These are phyloP conservation scores for Cantharis flavilabris DNA, from an alignment of 2,888 invertebrate species.

Conservation along the genomic window DNA sequence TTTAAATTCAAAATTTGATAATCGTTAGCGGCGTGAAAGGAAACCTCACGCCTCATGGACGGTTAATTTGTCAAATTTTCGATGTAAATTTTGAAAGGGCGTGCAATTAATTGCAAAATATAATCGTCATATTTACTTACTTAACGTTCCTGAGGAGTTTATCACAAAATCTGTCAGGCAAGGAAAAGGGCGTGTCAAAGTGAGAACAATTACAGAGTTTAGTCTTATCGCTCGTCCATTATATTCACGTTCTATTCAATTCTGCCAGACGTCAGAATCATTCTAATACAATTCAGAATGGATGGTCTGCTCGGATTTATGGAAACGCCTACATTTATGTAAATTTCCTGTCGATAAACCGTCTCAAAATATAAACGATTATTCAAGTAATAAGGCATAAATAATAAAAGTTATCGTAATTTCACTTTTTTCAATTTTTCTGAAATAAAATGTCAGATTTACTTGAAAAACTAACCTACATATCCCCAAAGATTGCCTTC, in stretches of 20 bases:
- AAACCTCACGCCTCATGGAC: not conserved
- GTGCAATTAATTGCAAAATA: not conserved
- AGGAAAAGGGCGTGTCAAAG: slow-evolving; percentile 29
- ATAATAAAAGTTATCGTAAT: not conserved
- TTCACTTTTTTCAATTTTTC: not conserved
- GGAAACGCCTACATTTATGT: slow-evolving; percentile 45
- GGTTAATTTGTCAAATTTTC: not conserved
- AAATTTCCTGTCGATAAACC: slow-evolving; percentile 46
- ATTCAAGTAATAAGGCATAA: not conserved
- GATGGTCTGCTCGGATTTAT: slow-evolving; percentile 45
- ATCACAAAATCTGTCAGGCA: slow-evolving; percentile 22
- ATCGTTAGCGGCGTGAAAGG: not conserved
- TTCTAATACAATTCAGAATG: slow-evolving; percentile 50
- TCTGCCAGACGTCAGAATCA: slow-evolving; percentile 50
- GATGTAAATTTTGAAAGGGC: not conserved
- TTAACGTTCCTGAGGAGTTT: slow-evolving; percentile 8
- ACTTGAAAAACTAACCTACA: not conserved
- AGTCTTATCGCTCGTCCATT: slow-evolving; percentile 49
- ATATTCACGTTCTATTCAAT: slow-evolving; percentile 48
- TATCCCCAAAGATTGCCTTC: too few relatives aligned
- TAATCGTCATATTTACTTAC: slow-evolving; percentile 1
- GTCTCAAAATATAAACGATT: slow-evolving; percentile 38
- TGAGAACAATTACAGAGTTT: slow-evolving; percentile 49
- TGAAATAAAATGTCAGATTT: not conserved
- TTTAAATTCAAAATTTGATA: not conserved